Conservation (phyloP, 2,888 invertebrate genomes). For the Vesta saturnalis region DNA sequence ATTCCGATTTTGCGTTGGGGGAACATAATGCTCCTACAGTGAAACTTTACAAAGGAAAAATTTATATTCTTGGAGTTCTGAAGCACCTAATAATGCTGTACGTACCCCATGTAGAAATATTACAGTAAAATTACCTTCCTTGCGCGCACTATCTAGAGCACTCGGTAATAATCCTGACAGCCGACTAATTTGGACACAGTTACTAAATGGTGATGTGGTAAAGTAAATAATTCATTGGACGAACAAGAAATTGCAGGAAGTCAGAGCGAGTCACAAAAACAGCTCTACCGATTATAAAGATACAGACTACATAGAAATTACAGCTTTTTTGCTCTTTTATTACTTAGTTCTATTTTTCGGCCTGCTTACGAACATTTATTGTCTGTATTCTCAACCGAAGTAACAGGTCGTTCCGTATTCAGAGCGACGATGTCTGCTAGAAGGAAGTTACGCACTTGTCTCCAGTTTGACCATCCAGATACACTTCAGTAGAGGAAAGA, state of each 20-base stretch:
- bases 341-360: neutral
- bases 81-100: neutral
- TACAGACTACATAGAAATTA: conserved; percentile 2
- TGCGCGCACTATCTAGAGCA: neutral
- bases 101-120: neutral
- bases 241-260: neutral
- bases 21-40: too few relatives aligned
- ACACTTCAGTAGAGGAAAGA: neutral
- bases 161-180: neutral
- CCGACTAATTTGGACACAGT: neutral
- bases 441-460: neutral
- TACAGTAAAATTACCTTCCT: neutral
- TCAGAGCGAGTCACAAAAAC: neutral
- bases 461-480: neutral
- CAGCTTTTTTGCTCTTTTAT: neutral
- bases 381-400: neutral
- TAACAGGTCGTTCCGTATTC: neutral
- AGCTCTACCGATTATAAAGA: neutral
- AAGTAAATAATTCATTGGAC: neutral
- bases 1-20: too few relatives aligned
- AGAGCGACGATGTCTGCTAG: neutral
- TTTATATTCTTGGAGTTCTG: neutral
- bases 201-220: neutral
- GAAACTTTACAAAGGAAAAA: conserved; percentile 1
- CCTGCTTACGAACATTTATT: neutral